Percentiles rank a stretch among this genome's conserved stretches.
Conservation (phyloP, 2,888 invertebrate species). For the Caenorhabditis uteleia region DNA sequence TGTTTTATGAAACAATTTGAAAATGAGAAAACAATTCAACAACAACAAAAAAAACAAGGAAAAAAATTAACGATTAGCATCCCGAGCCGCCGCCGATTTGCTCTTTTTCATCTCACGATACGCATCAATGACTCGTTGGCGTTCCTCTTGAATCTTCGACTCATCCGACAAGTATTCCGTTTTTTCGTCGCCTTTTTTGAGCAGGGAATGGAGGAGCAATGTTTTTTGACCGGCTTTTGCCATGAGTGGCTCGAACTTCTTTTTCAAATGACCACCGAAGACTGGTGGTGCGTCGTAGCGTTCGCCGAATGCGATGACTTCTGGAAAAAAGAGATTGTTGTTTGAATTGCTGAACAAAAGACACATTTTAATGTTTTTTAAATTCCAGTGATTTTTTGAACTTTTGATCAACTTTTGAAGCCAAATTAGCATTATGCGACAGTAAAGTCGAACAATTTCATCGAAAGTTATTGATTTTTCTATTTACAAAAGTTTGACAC, state of each 20-base stretch:
- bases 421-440: no score
- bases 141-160: slow-evolving; percentile 38
- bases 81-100: slow-evolving; percentile 7
- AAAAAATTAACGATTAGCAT: slow-evolving; percentile 1
- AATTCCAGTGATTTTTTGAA: no score
- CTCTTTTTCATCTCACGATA: slow-evolving; percentile 56
- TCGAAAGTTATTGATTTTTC: no score
- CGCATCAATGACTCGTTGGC: slow-evolving; percentile 56
- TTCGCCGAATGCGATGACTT: slow-evolving; percentile 62
- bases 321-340: slow-evolving; percentile 37
- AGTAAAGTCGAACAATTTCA: no score
- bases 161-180: slow-evolving; percentile 33
- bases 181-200: slow-evolving; percentile 33
- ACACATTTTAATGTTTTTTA: no score
- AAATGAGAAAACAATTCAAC: slow-evolving; percentile 12
- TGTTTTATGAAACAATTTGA: slow-evolving; percentile 4
- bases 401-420: no score
- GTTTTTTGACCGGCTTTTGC: slow-evolving; percentile 59
- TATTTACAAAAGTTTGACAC: no score
- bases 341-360: no score
- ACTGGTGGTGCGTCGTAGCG: slow-evolving; percentile 61
- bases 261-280: slow-evolving; percentile 48
- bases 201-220: slow-evolving; percentile 54
- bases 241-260: slow-evolving; percentile 48
- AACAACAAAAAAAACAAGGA: slow-evolving; percentile 7